Percentiles rank a stretch among this genome's conserved stretches.
phyloP scores from a whole-genome alignment of 1,140 invertebrate species.

The fruit fly (Drosophila melanogaster) region Release_6_plus_ISO1_MT NT_033777.3:7004501-7005000 shows the following conservation, averaged over 20 bases:
- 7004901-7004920: conserved; percentile 81
- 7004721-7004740: conserved; percentile 48
- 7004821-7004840: conserved; percentile 16
- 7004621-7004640: conserved; percentile 77
- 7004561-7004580: conserved; percentile 56
- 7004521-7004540: conserved; percentile 16
- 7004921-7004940: conserved; percentile 66
- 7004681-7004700: conserved; percentile 58
- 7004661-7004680: conserved; percentile 79
- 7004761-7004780: conserved; percentile 75
- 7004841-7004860: conserved; percentile 8
- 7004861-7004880: conserved; percentile 43
- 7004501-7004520: conserved; percentile 78
- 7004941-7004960: conserved; percentile 12
- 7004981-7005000: conserved; percentile 44
- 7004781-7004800: conserved; percentile 42
- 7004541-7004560: conserved; percentile 40
- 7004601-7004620: conserved; percentile 44
- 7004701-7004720: conserved; percentile 11
- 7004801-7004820: conserved; percentile 8
- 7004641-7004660: conserved; percentile 81
- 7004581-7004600: conserved; percentile 1
- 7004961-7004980: conserved; percentile 23
- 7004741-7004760: conserved; percentile 83
- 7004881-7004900: conserved; percentile 79